These are phyloP conservation scores for Todus mexicanus DNA, from an alignment of 2,797 vertebrate species.

Conservation along the genomic window DNA sequence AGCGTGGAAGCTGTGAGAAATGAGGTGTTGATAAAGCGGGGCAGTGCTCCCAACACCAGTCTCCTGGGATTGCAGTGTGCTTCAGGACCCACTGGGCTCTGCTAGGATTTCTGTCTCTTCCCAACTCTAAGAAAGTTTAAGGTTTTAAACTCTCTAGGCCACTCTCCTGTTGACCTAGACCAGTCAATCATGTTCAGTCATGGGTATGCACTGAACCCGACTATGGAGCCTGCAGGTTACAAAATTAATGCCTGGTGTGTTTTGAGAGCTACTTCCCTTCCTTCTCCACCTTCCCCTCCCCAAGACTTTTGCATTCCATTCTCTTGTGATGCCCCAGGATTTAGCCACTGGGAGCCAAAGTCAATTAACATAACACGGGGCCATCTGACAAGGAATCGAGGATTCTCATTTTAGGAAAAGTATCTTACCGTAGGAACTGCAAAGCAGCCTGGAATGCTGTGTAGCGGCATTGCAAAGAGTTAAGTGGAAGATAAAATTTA, in stretches of 20 bases:
- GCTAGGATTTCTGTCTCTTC: not conserved
- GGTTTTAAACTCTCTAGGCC: not conserved
- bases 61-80: not conserved
- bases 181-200: not conserved
- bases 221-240: not conserved
- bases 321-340: not conserved
- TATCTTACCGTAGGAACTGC: not conserved
- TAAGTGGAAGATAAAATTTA: not conserved
- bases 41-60: not conserved
- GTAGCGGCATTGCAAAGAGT: not conserved
- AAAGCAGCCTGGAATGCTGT: not conserved
- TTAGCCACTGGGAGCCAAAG: not conserved
- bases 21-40: fast-evolving
- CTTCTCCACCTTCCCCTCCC: not conserved
- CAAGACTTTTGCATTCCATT: not conserved
- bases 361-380: not conserved
- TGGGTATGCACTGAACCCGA: not conserved
- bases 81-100: not conserved
- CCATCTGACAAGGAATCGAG: not conserved
- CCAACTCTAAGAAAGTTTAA: not conserved
- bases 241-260: not conserved
- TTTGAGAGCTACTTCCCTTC: not conserved
- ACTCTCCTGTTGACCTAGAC: not conserved
- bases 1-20: not conserved
- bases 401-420: not conserved